A percentile compares a stretch with the other conserved stretches of the same genome.
Conservation (phyloP, 2,113 vertebrate genomes). For the Speoplatyrhinus poulsoni region DNA sequence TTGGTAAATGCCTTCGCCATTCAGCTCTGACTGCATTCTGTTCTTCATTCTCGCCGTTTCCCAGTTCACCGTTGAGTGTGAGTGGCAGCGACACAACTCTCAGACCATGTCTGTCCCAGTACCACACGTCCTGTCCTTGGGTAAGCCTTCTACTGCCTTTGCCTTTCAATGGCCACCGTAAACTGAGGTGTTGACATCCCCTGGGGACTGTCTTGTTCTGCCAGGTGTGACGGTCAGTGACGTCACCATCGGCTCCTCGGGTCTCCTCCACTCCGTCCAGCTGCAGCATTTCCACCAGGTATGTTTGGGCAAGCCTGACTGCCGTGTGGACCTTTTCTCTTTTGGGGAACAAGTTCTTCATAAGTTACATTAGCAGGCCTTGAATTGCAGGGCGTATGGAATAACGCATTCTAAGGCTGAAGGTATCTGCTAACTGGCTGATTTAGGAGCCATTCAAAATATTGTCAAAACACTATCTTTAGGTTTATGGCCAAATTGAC, state of each 20-base stretch:
- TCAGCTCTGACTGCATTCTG: neutral
- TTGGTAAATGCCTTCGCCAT: no score
- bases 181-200: neutral
- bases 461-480: no score
- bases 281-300: constrained; percentile 92
- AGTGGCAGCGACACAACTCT: constrained; percentile 86
- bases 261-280: constrained; percentile 84
- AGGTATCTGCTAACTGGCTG: no score
- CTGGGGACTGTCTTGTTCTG: constrained; percentile 14
- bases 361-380: no score
- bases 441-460: no score
- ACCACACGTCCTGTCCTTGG: constrained; percentile 88
- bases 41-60: constrained; percentile 25
- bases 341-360: no score
- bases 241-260: constrained; percentile 81
- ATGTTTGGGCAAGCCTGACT: neutral
- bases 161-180: accelerated
- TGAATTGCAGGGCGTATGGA: no score
- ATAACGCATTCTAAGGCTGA: no score
- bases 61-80: constrained; percentile 90
- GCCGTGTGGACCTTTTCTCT: neutral
- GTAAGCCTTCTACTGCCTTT: constrained; percentile 71
- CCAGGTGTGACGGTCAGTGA: constrained; percentile 85
- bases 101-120: constrained; percentile 80
- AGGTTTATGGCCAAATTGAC: no score